Base-by-base conservation (phyloP, 1,140 invertebrate genomes). In the Ladona fulva region DNA sequence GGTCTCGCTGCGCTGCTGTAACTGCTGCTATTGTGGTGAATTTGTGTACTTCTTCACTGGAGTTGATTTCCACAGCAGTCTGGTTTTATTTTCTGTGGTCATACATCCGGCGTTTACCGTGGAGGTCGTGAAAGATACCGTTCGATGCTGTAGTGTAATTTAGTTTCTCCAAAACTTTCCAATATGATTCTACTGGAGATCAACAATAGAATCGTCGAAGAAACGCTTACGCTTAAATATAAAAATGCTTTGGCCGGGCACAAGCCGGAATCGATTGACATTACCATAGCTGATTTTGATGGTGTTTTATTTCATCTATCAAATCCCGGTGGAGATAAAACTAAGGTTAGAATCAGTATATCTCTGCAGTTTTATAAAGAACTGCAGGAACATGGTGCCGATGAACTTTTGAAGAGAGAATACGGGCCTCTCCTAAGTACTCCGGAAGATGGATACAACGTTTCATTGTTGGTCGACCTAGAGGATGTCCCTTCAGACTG, bases 351-450 rank as follows among this genome's bases (percentile, higher is more conserved):
- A 88, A 96, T 97, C 85, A 99, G 97, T 89, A 99, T 99, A 87
- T 93, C 96, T 81, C 87, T 99, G 79, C 99, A 99, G 87, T 99
- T 99, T 88, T 99, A 97, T 88, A 96, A 97, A 87, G 95, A 99
- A 87, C 90, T 99, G 82, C 94, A 98, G 89, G 93, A 97, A 86
- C 95, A 99, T 89, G 98, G 97, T 78, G 97, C 97, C 78, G 97
- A 99, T 88, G 95, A 98, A 87, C 87, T 99, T 80, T 89, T 99
- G 78, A 95, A 95, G 88, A 89, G 94, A 85, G 94, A 95, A 85
- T 99, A 99, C 88, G 94, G 94, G 25, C 85, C 89, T 80, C 89
- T 95, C 80, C 87, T 98, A 44, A 91, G 90, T 74, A 88, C 92
- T 80, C 88, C 95, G 52, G 97, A 99, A 88, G 90, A 91, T 85